A percentile compares a stretch with the other conserved stretches of the same genome.
Evolutionary conservation across 2,113 vertebrate species (phyloP).

Genomic region (Apteryx owenii): DNA sequence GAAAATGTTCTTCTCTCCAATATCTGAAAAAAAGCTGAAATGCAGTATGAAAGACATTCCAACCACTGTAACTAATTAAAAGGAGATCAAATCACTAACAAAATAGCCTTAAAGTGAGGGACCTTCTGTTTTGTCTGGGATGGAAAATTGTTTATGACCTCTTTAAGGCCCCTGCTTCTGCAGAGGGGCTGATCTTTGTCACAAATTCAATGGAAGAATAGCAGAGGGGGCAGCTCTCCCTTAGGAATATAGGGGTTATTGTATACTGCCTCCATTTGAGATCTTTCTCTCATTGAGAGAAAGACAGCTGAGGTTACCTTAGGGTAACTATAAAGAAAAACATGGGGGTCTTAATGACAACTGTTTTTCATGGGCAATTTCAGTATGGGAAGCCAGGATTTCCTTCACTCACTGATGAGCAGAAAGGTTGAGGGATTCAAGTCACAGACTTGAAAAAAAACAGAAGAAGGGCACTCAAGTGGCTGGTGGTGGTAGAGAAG

Average conservation of each 20-base stretch:
- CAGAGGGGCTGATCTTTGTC: not conserved
- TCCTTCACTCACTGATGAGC: not conserved
- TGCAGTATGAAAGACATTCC: not conserved
- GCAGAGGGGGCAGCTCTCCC: not conserved
- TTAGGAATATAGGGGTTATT: not conserved
- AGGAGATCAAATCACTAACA: not conserved
- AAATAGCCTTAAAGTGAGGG: not conserved
- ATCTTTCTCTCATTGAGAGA: not conserved
- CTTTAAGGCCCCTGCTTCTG: not conserved
- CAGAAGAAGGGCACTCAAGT: not conserved
- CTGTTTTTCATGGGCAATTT: not conserved
- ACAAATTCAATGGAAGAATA: not conserved
- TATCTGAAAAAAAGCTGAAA: not conserved
- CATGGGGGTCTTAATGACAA: not conserved
- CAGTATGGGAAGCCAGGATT: not conserved
- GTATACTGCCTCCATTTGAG: not conserved
- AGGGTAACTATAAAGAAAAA: not conserved
- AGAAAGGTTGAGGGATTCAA: not conserved
- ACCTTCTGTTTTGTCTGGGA: not conserved
- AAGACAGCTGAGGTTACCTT: not conserved
- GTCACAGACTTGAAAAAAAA: not conserved
- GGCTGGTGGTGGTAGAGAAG: rapidly evolving
- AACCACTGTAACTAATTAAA: not conserved
- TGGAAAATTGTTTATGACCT: not conserved
- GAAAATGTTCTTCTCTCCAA: not conserved